Base-by-base conservation (phyloP, 1,140 invertebrate species). In the Drosophila nikananu region DNA sequence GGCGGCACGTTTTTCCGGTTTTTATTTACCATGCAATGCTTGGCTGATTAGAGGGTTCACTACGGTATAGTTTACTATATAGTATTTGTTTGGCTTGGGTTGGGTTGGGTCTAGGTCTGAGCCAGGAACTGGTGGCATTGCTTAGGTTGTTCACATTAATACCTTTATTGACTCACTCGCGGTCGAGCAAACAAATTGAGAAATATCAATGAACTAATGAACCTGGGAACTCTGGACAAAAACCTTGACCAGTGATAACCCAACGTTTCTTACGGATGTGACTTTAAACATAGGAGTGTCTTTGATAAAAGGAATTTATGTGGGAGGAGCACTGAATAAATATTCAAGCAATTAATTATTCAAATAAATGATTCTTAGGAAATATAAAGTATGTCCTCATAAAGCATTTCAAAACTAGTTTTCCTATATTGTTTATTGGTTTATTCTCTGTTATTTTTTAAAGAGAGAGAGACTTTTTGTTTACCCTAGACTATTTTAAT, bases 181-280 rank as follows among this genome's bases (percentile, higher is more conserved):
- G 49, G 59, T 41, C 19, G 35, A n/a, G 60, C 35, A 70, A 65
- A 66, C 66, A 65, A 51, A 52, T 70, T 65, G 39, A 12, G 61
- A 52, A 51, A 70, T 66, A 66, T 65, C 61, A 70, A 65, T 66
- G 37, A 65, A 66, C 60, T 64, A 66, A 70, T 54, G 46, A 25
- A 66, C 32, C 65, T 68, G 62, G 46, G 35, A 70, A 51, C 42
- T 19, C 17, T 21, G 12, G 13, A 10, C 17, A 8, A 52, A 52
- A 30, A 19, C 63, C 67, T 46, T 71, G 63, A 68, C 63, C 67
- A 30, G 25, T 19, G 39, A 55, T 67, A 67, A 71, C 49, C 49
- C 30, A 5, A 15, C 12, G 9, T 19, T 13, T 27, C 23, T 35
- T 63, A 30, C 15, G 15, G 17, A 25, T 62, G 23, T 2, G 8